phyloP scores from a whole-genome alignment of 2,797 vertebrate genomes.

The Gymnocypris eckloni region DNA sequence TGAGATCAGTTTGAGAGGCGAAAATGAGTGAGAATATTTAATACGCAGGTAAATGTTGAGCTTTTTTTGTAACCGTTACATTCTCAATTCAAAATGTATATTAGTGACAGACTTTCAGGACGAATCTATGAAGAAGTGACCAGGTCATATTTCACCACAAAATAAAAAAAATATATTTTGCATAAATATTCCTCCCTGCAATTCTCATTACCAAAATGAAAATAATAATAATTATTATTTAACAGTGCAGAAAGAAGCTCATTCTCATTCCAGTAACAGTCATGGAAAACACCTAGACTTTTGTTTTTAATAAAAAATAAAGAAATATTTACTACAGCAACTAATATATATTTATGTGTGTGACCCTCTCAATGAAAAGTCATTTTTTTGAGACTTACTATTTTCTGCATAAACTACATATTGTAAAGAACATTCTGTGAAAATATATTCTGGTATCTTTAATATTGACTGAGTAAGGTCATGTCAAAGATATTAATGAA shows the following conservation, averaged over 20 bases:
- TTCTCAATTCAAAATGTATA: not conserved
- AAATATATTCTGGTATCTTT: too few relatives aligned
- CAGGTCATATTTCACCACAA: not conserved
- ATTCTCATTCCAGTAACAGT: not conserved
- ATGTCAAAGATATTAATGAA: too few relatives aligned
- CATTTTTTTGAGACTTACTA: too few relatives aligned
- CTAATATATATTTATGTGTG: too few relatives aligned
- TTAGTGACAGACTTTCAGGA: not conserved
- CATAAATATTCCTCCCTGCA: not conserved
- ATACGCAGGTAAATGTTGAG: not conserved
- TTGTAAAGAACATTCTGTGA: too few relatives aligned
- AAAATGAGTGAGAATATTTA: not conserved
- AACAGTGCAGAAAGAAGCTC: not conserved
- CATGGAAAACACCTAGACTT: not conserved
- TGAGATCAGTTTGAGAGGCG: not conserved
- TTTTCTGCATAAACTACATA: too few relatives aligned
- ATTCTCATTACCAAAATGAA: not conserved
- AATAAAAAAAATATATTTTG: not conserved
- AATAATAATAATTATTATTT: slow-evolving; percentile 21
- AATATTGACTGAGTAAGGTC: too few relatives aligned
- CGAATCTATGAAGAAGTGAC: not conserved
- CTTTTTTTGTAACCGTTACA: not conserved
- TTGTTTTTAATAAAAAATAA: not conserved
- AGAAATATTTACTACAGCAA: not conserved
- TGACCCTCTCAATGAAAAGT: too few relatives aligned